Percentiles rank a stretch among this genome's conserved stretches.
Evolutionary conservation across 2,888 invertebrate genomes (phyloP).

Genomic region (Drosophila gaucha): DNA sequence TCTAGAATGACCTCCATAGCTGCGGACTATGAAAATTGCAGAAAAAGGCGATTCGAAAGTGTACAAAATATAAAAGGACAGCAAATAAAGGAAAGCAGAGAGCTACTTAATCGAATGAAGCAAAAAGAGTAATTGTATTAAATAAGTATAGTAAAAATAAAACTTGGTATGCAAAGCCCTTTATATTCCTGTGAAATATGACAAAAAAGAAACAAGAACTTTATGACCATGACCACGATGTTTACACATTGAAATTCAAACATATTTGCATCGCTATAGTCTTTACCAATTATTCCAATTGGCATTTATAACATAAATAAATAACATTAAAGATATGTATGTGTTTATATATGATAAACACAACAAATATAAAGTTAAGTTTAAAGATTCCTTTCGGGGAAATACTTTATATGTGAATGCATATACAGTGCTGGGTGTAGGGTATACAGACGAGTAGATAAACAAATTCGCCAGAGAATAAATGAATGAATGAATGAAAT

Average conservation of each 20-base stretch:
- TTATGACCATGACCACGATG: neutral
- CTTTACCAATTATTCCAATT: neutral
- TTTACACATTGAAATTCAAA: neutral
- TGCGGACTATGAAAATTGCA: neutral
- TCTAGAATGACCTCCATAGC: neutral
- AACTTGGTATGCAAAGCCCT: too few species aligned
- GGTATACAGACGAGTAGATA: constrained; percentile 9
- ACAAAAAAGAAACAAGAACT: neutral
- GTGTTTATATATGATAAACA: neutral
- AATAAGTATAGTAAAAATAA: too few species aligned
- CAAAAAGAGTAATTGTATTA: too few species aligned
- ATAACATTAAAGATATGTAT: neutral
- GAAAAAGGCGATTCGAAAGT: too few species aligned
- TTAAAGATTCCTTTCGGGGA: neutral
- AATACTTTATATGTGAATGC: neutral
- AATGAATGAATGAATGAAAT: constrained; percentile 37
- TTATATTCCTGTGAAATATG: too few species aligned
- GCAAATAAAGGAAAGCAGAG: too few species aligned
- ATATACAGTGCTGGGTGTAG: neutral
- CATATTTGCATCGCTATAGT: neutral
- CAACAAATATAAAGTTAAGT: neutral
- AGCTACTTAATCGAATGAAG: too few species aligned
- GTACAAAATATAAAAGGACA: too few species aligned
- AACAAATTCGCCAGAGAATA: constrained; percentile 32
- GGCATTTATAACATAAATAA: neutral